These are phyloP conservation scores for Micromussa lordhowensis DNA, from an alignment of 92 coral and sea anemone species.

Conservation along the genomic window DNA sequence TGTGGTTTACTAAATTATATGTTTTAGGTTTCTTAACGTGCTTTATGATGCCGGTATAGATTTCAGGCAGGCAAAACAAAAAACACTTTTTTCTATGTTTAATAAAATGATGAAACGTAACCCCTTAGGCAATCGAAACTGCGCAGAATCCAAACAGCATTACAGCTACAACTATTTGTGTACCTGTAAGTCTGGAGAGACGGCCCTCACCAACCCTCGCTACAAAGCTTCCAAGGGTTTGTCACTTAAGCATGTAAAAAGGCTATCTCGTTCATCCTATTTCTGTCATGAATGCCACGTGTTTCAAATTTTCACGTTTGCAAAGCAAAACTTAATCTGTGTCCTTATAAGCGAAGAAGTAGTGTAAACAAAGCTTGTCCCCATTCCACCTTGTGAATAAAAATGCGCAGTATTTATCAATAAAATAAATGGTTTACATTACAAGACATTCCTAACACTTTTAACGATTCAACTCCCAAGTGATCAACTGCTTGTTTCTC, in stretches of 20 bases:
- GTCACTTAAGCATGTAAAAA: not conserved
- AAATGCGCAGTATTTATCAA: not conserved
- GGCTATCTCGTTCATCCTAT: not conserved
- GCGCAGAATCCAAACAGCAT: not conserved
- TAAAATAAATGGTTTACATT: not conserved
- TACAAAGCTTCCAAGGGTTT: not conserved
- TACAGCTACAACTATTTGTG: not conserved
- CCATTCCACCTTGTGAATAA: not conserved
- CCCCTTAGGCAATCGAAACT: too few species aligned
- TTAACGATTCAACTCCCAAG: not conserved
- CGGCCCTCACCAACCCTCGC: not conserved
- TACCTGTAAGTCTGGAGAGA: not conserved
- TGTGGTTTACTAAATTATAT: too few species aligned
- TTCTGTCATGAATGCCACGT: not conserved
- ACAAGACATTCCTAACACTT: not conserved
- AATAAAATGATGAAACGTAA: too few species aligned
- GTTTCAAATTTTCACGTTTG: not conserved
- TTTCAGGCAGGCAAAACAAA: too few species aligned
- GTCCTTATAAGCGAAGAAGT: not conserved
- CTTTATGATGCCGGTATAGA: too few species aligned
- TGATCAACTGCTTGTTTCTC: not conserved
- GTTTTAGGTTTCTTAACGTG: too few species aligned
- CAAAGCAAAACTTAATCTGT: not conserved
- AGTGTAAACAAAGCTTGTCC: not conserved
- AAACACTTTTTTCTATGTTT: too few species aligned